Evolutionary conservation across 2,888 invertebrate species (phyloP).

Genomic region (Lathronympha strigana): DNA sequence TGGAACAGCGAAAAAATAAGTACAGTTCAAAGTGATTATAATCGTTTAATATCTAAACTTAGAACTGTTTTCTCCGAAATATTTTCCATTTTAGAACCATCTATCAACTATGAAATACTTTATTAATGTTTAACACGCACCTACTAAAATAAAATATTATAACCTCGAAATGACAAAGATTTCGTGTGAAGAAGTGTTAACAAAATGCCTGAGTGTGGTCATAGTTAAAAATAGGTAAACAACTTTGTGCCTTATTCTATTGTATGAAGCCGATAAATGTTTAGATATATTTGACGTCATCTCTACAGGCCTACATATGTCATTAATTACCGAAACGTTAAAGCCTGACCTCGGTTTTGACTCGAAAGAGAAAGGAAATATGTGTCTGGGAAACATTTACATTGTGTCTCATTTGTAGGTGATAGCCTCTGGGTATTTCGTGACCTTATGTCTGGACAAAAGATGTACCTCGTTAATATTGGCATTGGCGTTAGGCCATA

Average conservation of each 20-base stretch:
- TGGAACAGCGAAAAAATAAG: no score
- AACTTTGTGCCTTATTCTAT: no score
- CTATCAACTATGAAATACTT: slow-evolving; percentile 2
- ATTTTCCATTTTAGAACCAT: slow-evolving; percentile 3
- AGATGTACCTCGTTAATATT: neutral
- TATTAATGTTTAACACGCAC: slow-evolving; percentile 20
- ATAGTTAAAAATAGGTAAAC: neutral
- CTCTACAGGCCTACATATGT: slow-evolving; percentile 25
- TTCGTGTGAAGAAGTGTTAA: slow-evolving; percentile 21
- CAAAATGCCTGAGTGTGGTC: neutral
- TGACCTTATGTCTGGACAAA: slow-evolving; percentile 23
- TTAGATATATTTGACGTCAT: neutral
- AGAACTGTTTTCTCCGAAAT: neutral
- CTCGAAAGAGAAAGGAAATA: neutral
- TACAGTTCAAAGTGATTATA: neutral
- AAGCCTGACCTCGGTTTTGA: slow-evolving; percentile 22
- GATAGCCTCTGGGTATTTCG: neutral
- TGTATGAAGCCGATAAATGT: neutral
- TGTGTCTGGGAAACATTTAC: neutral
- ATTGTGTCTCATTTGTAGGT: neutral
- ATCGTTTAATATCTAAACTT: neutral
- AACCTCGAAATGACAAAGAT: slow-evolving; percentile 14
- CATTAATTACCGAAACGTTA: slow-evolving; percentile 31
- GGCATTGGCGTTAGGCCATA: no score
- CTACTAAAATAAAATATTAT: neutral